These are phyloP conservation scores for Lasioglossum leucozonium DNA, from an alignment of 2,888 invertebrate species.

Conservation along the genomic window DNA sequence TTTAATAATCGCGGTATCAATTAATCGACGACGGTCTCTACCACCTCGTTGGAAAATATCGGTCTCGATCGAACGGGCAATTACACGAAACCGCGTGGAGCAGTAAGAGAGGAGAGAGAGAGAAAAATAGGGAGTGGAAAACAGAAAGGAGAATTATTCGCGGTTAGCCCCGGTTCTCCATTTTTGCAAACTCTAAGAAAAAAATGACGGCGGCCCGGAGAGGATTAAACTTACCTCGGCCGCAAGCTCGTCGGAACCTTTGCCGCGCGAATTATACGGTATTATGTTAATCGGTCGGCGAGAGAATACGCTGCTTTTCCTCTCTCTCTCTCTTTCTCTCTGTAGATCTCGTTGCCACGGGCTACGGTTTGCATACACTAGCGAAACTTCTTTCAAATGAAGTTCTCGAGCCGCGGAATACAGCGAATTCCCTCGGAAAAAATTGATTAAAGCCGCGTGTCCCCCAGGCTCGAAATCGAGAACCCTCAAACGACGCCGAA, in stretches of 20 bases:
- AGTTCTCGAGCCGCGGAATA: slow-evolving; percentile 9
- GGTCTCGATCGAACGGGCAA: background rate
- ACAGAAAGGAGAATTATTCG: slow-evolving; percentile 2
- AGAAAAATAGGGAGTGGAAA: background rate
- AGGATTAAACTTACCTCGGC: slow-evolving; percentile 32
- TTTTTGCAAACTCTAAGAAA: slow-evolving; percentile 35
- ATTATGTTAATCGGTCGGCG: slow-evolving; percentile 44
- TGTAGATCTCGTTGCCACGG: background rate
- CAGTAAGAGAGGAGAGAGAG: background rate
- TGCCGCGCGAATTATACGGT: slow-evolving; percentile 44
- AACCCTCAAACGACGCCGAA: background rate
- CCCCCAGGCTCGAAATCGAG: background rate
- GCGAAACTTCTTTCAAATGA: slow-evolving; percentile 30
- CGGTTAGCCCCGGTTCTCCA: slow-evolving; percentile 32
- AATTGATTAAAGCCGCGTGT: background rate
- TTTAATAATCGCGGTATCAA: slow-evolving; percentile 4
- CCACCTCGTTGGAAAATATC: background rate
- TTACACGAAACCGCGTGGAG: background rate
- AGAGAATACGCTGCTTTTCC: slow-evolving; percentile 29
- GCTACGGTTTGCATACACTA: slow-evolving; percentile 6
- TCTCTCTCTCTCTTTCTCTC: background rate
- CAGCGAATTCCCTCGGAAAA: background rate
- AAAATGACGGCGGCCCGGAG: background rate
- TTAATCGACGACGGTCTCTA: slow-evolving; percentile 11
- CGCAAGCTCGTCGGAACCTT: slow-evolving; percentile 33